Evolutionary conservation across 2,113 vertebrate species (phyloP).

Genomic region (Antechinus flavipes): DNA sequence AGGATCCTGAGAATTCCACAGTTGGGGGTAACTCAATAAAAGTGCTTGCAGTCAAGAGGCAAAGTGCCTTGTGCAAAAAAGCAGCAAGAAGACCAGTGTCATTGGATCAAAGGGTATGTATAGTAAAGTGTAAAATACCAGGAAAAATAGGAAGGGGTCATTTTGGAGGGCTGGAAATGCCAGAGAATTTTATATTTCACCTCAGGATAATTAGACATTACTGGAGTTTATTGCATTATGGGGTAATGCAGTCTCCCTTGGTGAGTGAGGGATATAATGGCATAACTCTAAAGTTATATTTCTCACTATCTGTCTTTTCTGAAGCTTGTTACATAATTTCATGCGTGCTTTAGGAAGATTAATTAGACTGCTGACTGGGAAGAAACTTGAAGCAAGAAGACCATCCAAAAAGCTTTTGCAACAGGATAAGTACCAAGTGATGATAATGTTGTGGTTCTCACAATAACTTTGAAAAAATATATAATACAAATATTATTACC

Average conservation of each 20-base stretch:
- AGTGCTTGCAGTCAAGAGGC: neutral
- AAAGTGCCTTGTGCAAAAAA: neutral
- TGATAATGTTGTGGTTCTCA: neutral
- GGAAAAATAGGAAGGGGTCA: neutral
- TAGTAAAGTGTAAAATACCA: neutral
- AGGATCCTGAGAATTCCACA: neutral
- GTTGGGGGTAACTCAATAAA: neutral
- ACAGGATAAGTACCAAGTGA: neutral
- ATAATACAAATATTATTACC: neutral
- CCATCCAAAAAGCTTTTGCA: neutral
- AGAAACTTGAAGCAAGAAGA: neutral
- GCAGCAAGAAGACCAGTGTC: neutral
- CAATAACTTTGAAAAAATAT: neutral
- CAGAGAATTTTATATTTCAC: neutral
- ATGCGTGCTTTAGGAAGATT: neutral
- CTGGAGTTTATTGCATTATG: neutral
- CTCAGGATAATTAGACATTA: neutral
- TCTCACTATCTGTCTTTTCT: too few relatives aligned
- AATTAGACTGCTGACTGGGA: neutral
- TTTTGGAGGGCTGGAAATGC: neutral
- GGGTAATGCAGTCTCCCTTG: neutral
- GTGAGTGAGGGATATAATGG: neutral
- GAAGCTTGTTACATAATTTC: neutral
- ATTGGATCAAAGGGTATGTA: neutral
- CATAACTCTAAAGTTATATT: too few relatives aligned